Conservation (phyloP, 2,797 vertebrate genomes). For the Dromococcyx pavoninus region DNA sequence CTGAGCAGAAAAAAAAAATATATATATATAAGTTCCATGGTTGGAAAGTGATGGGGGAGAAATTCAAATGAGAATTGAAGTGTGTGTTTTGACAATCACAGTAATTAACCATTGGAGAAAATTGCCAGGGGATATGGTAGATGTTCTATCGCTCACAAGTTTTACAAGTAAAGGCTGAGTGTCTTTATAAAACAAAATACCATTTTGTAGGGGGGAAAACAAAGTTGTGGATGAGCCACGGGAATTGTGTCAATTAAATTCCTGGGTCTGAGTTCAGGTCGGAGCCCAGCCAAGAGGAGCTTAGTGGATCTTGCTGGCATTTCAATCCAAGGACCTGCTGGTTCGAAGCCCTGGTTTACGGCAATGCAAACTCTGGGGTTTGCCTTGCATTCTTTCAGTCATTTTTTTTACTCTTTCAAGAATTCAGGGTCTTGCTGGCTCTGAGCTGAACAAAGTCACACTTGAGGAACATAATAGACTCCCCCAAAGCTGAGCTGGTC, state of each 20-base stretch:
- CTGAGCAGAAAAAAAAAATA: not conserved
- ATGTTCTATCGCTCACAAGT: slow-evolving; percentile 33
- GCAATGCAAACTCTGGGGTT: accelerated
- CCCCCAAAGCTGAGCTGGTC: not conserved
- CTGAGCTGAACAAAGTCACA: not conserved
- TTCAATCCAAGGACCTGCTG: not conserved
- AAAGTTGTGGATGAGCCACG: not conserved
- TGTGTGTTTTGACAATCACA: slow-evolving; percentile 51
- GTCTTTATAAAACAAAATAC: slow-evolving; percentile 26
- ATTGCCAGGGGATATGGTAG: slow-evolving; percentile 40
- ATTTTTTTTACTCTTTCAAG: not conserved
- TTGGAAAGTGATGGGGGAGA: slow-evolving; percentile 15
- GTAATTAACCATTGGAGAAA: slow-evolving; percentile 57
- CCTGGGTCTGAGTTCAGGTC: not conserved
- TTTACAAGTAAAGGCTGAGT: slow-evolving; percentile 38
- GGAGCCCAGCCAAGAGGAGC: not conserved
- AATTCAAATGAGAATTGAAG: slow-evolving; percentile 49
- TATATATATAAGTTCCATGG: not conserved
- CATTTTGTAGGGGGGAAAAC: not conserved
- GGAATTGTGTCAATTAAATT: not conserved
- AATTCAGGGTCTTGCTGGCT: not conserved
- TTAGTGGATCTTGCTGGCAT: not conserved
- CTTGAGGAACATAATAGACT: not conserved
- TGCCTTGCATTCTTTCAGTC: not conserved
- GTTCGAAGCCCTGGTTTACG: not conserved